Evolutionary conservation across 2,888 invertebrate genomes (phyloP), one percentile per base, ranked within the genome.

Genomic region (Temnothorax ravouxi): DNA sequence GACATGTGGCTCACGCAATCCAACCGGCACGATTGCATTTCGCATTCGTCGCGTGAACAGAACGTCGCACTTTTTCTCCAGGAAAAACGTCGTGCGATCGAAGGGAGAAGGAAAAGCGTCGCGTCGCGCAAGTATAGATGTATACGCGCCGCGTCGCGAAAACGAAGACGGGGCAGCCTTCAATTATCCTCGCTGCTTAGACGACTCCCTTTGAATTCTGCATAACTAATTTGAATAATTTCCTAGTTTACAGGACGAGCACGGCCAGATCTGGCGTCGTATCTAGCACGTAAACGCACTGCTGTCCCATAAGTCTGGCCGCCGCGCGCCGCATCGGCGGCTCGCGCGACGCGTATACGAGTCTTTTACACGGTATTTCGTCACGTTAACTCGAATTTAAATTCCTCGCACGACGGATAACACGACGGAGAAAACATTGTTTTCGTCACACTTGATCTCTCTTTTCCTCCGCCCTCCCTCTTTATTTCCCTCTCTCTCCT

Each of bases 181-280:
- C 41, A 25, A 41, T 41, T 41, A 21, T 52, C 15, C 38, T 64
- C 50, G 38, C 11, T 66, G 50, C 52, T 38, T n/a, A 44, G 77
- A 11, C 67, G n/a, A 79, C 79, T 79, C 71, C 38, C 25, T 38
- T 50, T 47, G 79, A 71, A 71, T 59, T 18, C 34, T 47, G 71
- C 59, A 38, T 25, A n/a, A 9, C 77, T 76, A 64, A 86, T 88
- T 89, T 89, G 83, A 88, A 91, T 91, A 90, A 91, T 91, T 89
- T 80, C 81, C 86, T 75, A 88, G 89, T 90, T 89, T 88, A 71
- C 75, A 88, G 85, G 87, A 84, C 84, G 85, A 87, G 80, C 84
- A 89, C 83, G 74, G 52, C 41, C 25, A 41, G 64, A 74, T 84
- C 83, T 69, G 56, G 56, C 67, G 76, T 71, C 67, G 66, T 81